Evolutionary conservation across 2,888 invertebrate species (phyloP).

Genomic region (Chaitophorus viminalis): DNA sequence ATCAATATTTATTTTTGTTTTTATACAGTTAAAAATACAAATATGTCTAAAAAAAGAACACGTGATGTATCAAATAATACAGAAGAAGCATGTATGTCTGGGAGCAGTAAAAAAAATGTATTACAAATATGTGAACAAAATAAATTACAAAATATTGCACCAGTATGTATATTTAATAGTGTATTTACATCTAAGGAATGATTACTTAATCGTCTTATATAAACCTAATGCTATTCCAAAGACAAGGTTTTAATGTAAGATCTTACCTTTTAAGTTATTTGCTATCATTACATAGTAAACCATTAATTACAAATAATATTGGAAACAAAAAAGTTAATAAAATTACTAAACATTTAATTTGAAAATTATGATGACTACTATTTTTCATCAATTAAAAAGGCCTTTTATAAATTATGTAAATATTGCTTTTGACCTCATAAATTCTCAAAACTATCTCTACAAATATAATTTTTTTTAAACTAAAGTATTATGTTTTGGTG

Average conservation of each 20-base stretch:
- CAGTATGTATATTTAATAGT: constrained; percentile 42
- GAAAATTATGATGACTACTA: background rate
- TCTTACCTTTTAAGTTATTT: too few relatives aligned
- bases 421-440: background rate
- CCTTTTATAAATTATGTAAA: background rate
- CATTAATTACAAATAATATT: background rate
- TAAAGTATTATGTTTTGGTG: background rate
- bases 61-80: constrained; percentile 30
- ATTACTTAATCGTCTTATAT: too few relatives aligned
- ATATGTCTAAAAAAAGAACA: constrained; percentile 55
- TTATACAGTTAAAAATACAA: background rate
- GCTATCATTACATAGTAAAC: background rate
- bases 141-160: constrained; percentile 36
- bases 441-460: background rate
- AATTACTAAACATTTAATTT: background rate
- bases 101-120: constrained; percentile 14
- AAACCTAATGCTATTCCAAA: too few relatives aligned
- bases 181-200: background rate
- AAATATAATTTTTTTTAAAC: background rate
- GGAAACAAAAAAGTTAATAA: background rate
- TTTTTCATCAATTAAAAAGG: background rate
- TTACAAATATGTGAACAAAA: constrained; percentile 20
- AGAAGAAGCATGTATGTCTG: constrained; percentile 21
- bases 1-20: background rate
- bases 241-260: too few relatives aligned